Conservation (phyloP, 2,113 vertebrate genomes). For the Symphodus melops region DNA sequence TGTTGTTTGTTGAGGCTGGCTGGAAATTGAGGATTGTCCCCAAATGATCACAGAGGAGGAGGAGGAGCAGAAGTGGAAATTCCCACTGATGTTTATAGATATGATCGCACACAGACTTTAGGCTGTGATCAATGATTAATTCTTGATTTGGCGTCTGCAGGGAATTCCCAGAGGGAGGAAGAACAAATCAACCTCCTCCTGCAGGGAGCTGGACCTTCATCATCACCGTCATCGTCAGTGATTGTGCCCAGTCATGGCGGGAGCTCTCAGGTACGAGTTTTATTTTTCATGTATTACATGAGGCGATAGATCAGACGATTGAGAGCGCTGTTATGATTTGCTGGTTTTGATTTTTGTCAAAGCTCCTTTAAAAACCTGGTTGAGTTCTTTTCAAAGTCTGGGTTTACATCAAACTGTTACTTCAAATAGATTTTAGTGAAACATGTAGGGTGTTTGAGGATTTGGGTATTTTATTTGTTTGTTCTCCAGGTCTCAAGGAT, state of each 20-base stretch:
- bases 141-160: conserved; percentile 39
- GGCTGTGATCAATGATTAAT: not conserved
- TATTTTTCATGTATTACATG: too few relatives aligned
- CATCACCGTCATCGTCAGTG: conserved; percentile 1
- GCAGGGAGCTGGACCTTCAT: conserved; percentile 22
- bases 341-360: too few relatives aligned
- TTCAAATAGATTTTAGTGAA: too few relatives aligned
- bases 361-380: too few relatives aligned
- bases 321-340: too few relatives aligned
- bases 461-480: too few relatives aligned
- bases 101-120: conserved; percentile 3
- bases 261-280: conserved; percentile 73
- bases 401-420: too few relatives aligned
- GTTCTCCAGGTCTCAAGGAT: too few relatives aligned
- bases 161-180: conserved; percentile 40
- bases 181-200: conserved; percentile 31
- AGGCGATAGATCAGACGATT: too few relatives aligned
- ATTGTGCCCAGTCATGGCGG: conserved; percentile 72
- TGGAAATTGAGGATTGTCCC: conserved; percentile 29
- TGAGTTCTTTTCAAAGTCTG: too few relatives aligned
- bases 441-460: too few relatives aligned
- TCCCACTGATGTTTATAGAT: conserved; percentile 34
- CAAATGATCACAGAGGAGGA: conserved; percentile 5
- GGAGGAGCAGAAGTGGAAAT: conserved; percentile 32
- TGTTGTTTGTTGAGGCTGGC: conserved; percentile 10